Percentiles rank a stretch among this genome's conserved stretches.
These are phyloP conservation scores for Hormiphora californensis DNA, from an alignment of 37 sponge, comb jelly and placozoan species.

Conservation along the genomic window DNA sequence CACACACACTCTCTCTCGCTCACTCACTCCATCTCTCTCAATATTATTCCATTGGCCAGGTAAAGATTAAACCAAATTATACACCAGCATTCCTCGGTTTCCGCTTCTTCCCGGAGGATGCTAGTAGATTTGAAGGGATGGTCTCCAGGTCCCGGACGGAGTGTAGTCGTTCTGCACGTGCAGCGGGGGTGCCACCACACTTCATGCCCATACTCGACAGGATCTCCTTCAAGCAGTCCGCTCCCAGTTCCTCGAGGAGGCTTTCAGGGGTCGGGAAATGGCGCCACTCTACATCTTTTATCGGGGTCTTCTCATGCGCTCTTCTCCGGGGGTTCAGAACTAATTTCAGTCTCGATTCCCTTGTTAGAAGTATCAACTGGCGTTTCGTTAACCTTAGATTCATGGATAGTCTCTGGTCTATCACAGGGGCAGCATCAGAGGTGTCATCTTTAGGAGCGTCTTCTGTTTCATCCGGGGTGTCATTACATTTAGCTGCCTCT, in stretches of 20 bases:
- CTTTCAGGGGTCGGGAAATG: background rate
- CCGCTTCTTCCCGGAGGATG: conserved; percentile 48
- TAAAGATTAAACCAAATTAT: too few relatives aligned
- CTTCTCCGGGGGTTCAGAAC: background rate
- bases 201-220: conserved; percentile 74
- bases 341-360: background rate
- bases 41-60: too few relatives aligned
- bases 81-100: background rate
- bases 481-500: too few relatives aligned
- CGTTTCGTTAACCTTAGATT: background rate
- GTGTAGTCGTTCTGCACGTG: conserved; percentile 75
- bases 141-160: conserved; percentile 66
- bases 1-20: too few relatives aligned
- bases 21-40: too few relatives aligned
- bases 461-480: background rate
- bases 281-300: background rate
- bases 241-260: conserved; percentile 60
- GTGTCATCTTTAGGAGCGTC: background rate
- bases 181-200: conserved; percentile 82
- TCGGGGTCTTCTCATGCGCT: background rate
- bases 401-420: background rate
- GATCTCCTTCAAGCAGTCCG: conserved; percentile 63
- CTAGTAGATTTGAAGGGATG: conserved; percentile 66
- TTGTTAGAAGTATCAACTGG: background rate
- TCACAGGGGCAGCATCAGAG: background rate